Conservation (phyloP, 2,113 vertebrate species). For the Coregonus clupeaformis region DNA sequence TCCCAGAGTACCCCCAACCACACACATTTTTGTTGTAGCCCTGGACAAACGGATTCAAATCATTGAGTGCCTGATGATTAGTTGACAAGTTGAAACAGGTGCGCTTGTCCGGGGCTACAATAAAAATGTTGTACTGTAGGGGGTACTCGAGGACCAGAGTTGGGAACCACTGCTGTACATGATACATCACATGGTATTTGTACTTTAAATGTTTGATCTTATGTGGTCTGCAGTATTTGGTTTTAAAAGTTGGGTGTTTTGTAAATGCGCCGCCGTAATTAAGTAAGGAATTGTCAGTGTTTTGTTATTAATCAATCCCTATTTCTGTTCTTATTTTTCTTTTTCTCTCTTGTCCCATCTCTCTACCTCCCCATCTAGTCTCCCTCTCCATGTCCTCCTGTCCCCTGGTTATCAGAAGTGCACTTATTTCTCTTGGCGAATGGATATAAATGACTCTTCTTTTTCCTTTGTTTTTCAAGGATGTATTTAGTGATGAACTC, state of each 20-base stretch:
- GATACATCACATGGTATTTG: background rate
- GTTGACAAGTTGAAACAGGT: too few species aligned
- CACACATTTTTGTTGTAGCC: too few species aligned
- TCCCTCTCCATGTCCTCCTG: background rate
- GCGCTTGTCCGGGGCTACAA: too few species aligned
- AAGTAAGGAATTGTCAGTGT: background rate
- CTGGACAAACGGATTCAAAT: too few species aligned
- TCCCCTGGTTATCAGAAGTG: slow-evolving; percentile 49
- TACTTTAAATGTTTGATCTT: background rate
- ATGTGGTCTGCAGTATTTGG: background rate
- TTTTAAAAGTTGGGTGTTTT: background rate
- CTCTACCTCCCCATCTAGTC: background rate
- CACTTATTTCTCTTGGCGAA: slow-evolving; percentile 49
- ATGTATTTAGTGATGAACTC: background rate
- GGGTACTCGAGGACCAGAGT: too few species aligned
- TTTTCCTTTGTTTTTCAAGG: background rate
- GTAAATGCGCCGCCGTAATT: background rate
- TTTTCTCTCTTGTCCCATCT: background rate
- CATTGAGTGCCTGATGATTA: too few species aligned
- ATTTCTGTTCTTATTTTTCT: background rate
- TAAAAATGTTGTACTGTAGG: too few species aligned
- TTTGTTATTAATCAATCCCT: background rate
- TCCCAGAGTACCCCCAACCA: too few species aligned
- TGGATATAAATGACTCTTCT: slow-evolving; percentile 7
- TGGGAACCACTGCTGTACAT: too few species aligned